Evolutionary conservation across 2,113 vertebrate genomes (phyloP).

Genomic region (Siniperca knerii): DNA sequence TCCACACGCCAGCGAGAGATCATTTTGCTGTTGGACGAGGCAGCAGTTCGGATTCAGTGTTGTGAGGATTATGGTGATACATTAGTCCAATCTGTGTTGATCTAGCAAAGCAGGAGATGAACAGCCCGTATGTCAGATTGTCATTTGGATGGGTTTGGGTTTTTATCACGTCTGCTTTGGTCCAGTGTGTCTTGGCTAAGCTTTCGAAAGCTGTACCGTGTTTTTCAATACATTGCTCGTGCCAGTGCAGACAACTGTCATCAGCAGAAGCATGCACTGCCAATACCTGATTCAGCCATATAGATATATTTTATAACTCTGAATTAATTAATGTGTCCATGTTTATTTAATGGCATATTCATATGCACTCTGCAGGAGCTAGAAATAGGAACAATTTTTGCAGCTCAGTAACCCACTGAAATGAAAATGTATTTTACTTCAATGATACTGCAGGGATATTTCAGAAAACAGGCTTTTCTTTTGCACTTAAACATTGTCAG

Average conservation of each 20-base stretch:
- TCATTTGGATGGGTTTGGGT: constrained; percentile 57
- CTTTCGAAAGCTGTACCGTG: constrained; percentile 38
- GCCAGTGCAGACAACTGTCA: constrained; percentile 46
- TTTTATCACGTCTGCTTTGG: constrained; percentile 62
- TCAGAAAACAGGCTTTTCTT: neutral
- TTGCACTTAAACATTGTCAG: neutral
- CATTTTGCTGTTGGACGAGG: constrained; percentile 52
- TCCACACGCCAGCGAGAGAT: constrained; percentile 33
- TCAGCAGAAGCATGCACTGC: constrained; percentile 31
- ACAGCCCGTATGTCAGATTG: constrained; percentile 68
- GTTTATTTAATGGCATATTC: constrained; percentile 33
- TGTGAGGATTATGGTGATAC: constrained; percentile 67
- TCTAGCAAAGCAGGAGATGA: constrained; percentile 71
- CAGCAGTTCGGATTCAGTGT: constrained; percentile 51
- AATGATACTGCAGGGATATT: neutral
- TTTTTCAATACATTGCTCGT: constrained; percentile 47
- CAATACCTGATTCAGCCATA: constrained; percentile 36
- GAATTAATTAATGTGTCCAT: neutral
- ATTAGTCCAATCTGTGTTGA: constrained; percentile 77
- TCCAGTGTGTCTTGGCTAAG: constrained; percentile 63
- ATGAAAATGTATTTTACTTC: neutral
- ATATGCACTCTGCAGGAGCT: neutral
- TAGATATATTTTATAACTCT: constrained; percentile 12
- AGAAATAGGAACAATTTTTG: neutral
- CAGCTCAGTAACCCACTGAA: neutral